These are phyloP conservation scores for Agrilus mali DNA, from an alignment of 2,888 invertebrate species.

Conservation along the genomic window DNA sequence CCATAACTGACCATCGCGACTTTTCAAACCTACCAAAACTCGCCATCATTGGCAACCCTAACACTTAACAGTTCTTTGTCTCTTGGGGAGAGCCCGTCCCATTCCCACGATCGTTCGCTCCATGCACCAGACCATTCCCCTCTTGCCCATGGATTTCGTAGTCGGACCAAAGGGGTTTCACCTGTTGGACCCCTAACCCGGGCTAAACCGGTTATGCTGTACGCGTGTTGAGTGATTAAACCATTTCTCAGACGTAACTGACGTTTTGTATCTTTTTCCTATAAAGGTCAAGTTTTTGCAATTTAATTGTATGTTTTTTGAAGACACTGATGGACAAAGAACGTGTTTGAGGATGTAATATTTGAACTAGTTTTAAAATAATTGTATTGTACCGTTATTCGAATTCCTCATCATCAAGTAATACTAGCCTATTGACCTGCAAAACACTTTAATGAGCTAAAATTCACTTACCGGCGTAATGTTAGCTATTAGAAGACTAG, in stretches of 20 bases:
- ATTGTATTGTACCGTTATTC: too few species aligned
- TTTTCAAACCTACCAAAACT: conserved; percentile 44
- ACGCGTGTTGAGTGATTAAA: conserved; percentile 53
- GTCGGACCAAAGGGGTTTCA: conserved; percentile 46
- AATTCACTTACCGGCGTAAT: conserved; percentile 41
- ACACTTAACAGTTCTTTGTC: conserved; percentile 52
- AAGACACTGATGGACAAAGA: too few species aligned
- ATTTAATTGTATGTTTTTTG: too few species aligned
- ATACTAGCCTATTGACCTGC: too few species aligned
- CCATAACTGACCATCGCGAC: not conserved
- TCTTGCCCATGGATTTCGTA: conserved; percentile 54
- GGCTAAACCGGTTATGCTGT: conserved; percentile 59
- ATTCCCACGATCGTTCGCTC: conserved; percentile 56
- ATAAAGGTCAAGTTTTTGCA: conserved; percentile 9
- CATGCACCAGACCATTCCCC: conserved; percentile 62
- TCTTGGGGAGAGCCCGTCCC: conserved; percentile 50
- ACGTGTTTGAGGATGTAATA: too few species aligned
- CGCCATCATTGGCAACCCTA: conserved; percentile 50
- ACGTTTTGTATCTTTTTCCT: conserved; percentile 43
- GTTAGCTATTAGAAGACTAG: conserved; percentile 55
- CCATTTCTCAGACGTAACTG: conserved; percentile 47
- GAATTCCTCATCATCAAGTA: too few species aligned
- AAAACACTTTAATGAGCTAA: not conserved
- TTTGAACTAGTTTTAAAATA: too few species aligned
- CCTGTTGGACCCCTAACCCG: conserved; percentile 47